Base-by-base conservation (phyloP, 2,797 vertebrate species). In the Malurus leucopterus region DNA sequence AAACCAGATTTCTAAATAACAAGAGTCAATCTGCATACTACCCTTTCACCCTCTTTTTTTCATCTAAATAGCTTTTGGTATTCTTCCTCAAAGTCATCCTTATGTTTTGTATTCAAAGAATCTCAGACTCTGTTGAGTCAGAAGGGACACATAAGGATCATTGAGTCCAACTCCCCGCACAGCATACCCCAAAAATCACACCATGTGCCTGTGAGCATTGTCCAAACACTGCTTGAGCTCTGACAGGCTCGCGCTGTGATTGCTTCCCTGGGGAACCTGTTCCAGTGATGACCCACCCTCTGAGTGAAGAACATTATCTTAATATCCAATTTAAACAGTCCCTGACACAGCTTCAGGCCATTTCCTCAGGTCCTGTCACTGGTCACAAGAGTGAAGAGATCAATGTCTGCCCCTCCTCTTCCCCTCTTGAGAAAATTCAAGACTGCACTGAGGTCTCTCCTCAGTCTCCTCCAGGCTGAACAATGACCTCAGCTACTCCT, bases 121-220 rank as follows among this genome's bases (percentile, higher is more conserved):
- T 32, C 20, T 29, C 24, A 62, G 22, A 57, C 26, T 27, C n/a
- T 58, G 12, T 18, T 36, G 26, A 43, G 22, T 13, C n/a, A n/a
- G 19, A 54, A 62, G 29, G 6, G 15, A 27, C 36, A 15, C 15
- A 27, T n/a, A 9, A 36, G 12, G 12, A 36, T 43, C 15, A 50
- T 36, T 0, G 0, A 82, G 17, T 49, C 11, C 30, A 72, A 1
- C 15, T 43, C 26, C 18, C 17, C 43, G 11, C 18, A 6, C 3
- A 58, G 3, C 2, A 49, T 36, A 46, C 5, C 2, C 18, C 12
- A 50, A 5, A 9, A 57, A 3, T 11, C 61, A 13, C n/a, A 50
- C 12, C 18, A 1, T 19, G 22, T 27, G 4, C 27, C 53, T n/a
- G 12, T 27, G 4, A 43, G 5, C 4, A 13, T 6, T n/a, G 27